Evolutionary conservation across 23 tunicate genomes (phyloP).

Genomic region (Halocynthia aurantium): DNA sequence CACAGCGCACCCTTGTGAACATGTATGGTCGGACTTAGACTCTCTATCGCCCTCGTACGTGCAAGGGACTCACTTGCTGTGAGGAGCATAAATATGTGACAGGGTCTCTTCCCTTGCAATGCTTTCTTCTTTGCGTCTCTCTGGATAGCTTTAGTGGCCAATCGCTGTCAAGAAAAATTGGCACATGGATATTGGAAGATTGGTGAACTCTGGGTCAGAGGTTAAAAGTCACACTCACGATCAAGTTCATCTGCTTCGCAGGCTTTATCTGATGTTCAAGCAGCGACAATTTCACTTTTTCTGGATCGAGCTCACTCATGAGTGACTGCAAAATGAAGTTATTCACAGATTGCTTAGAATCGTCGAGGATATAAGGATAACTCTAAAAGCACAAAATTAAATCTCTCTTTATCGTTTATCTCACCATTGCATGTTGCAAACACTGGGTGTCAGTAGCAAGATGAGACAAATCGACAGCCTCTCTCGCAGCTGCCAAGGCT

Average conservation of each 20-base stretch:
- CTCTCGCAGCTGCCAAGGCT: slow-evolving; percentile 68
- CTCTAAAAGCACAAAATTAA: background rate
- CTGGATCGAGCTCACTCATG: slow-evolving; percentile 61
- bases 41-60: slow-evolving; percentile 32
- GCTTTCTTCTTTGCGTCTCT: slow-evolving; percentile 39
- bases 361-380: background rate
- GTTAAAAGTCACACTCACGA: slow-evolving; percentile 19
- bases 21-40: slow-evolving; percentile 36
- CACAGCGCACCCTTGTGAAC: slow-evolving; percentile 75
- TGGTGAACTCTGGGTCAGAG: background rate
- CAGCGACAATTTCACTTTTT: slow-evolving; percentile 30
- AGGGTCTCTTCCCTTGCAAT: slow-evolving; percentile 37
- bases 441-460: slow-evolving; percentile 52
- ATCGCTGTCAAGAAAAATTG: slow-evolving; percentile 24
- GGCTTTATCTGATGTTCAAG: slow-evolving; percentile 64
- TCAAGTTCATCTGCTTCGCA: slow-evolving; percentile 39
- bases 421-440: slow-evolving; percentile 74
- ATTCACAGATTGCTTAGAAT: background rate
- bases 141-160: slow-evolving; percentile 65
- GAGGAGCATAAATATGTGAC: slow-evolving; percentile 37
- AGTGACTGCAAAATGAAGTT: slow-evolving; percentile 40
- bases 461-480: slow-evolving; percentile 62
- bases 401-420: background rate
- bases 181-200: background rate
- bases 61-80: slow-evolving; percentile 65